Evolutionary conservation across 1,140 invertebrate genomes (phyloP), one percentile per base, ranked within the genome.

Genomic region (Paralvinella palmiformis): DNA sequence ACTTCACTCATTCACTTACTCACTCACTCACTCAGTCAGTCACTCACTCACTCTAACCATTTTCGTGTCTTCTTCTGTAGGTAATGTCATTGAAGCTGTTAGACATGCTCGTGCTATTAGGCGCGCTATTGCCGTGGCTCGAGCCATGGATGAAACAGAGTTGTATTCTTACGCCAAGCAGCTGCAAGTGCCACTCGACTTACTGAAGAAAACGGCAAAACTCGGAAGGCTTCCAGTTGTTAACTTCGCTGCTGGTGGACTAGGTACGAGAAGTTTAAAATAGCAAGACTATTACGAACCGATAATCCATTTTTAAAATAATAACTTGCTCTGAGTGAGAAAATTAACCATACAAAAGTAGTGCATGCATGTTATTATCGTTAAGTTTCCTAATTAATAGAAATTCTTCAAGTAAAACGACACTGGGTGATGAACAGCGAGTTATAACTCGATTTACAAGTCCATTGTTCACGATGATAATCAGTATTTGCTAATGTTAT

Each of bases 231-330:
- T 77, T 41, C 75, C 75, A 1, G 75, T 77, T 1, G 75, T 77
- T 33, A 75, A 77, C 58, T 77, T 77, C 66, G 75, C 75, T 32
- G 75, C 75, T 52, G 75, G 75, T 3, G 75, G 75, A 48, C 61
- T 77, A 44, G 75, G 75, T 75, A 68, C 31, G 59, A 63, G 6
- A 55, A 33, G 13, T n/a, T n/a, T n/a, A n/a, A n/a, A n/a, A n/a
- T n/a, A 50, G 7, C 17, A 53, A 13, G 15, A 50, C n/a, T 0
- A 3, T 22, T 50, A 5, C 3, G 4, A 2, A 6, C 24, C 31
- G 13, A 2, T 31, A 44, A 10, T 33, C 1, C n/a, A 17, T 33
- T 3, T 50, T 1, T 13, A 32, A 58, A 58, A n/a, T n/a, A n/a
- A n/a, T n/a, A n/a, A n/a, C n/a, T n/a, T n/a, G n/a, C n/a, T n/a